Base-by-base conservation (phyloP, 1,140 invertebrate genomes). In the Pseudomyrmex gracilis region DNA sequence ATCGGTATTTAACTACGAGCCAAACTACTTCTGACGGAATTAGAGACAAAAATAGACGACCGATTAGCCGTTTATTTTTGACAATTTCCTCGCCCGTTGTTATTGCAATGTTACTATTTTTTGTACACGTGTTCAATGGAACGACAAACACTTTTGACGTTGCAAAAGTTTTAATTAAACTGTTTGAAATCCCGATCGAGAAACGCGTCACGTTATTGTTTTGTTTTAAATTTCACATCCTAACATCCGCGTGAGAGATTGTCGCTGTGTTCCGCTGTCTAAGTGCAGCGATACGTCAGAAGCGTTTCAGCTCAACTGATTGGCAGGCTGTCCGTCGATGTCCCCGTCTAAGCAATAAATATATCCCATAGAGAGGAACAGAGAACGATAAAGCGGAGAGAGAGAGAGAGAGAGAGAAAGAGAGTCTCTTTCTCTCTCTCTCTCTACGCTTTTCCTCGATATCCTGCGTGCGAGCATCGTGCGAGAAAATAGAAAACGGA, bases 1-100 rank as follows among this genome's bases (percentile, higher is more conserved):
- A 74, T 83, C 67, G 22, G 51, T 71, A 74, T 82, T 89, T 87
- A 87, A 87, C 66, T 78, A 51, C 58, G 17, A n/a, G 51, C 13
- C 51, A 51, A 89, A 82, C 84, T 57, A 63, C 43, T 73, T 49
- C 34, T 57, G 60, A 82, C 63, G 77, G 73, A 20, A 70, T 15
- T 49, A 13, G 2, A 2, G 4, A 68, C 10, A 45, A 12, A 3
- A 71, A 49, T 53, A 47, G 12, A 20, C 58, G 47, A 47, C n/a
- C 58, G 47, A 47, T 22, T 20, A 13, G 7, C 5, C 15, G 1
- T 4, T 34, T 1, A 8, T 34, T 2, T 7, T 13, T 0, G 3
- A 58, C 34, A 22, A 15, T 15, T 68, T 1, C 7, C 22, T 34
- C 7, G 24, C 24, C 24, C 24, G 4, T 24, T 24, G 34, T 22